phyloP scores from a whole-genome alignment of 2,888 invertebrate genomes.

The Himalopsyche kuldschensis region DNA sequence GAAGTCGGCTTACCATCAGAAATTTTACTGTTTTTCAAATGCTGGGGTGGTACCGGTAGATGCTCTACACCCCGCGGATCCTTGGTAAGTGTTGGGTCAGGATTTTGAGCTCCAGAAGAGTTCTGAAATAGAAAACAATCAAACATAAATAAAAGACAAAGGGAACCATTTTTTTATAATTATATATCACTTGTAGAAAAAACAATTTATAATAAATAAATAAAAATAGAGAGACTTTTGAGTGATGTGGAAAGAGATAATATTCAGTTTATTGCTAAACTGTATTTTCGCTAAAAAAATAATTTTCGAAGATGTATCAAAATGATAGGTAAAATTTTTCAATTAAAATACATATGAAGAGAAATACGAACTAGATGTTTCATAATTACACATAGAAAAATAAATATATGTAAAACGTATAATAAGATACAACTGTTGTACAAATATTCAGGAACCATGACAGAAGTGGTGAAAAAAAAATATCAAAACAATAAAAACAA shows the following conservation, averaged over 20 bases:
- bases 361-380: not conserved
- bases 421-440: not conserved
- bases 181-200: too few relatives aligned
- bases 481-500: not conserved
- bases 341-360: not conserved
- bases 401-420: not conserved
- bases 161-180: too few relatives aligned
- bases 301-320: not conserved
- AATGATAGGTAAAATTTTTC: not conserved
- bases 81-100: slow-evolving; percentile 17
- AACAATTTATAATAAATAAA: not conserved
- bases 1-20: slow-evolving; percentile 32
- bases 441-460: not conserved
- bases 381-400: not conserved
- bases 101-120: slow-evolving; percentile 25
- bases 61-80: slow-evolving; percentile 8
- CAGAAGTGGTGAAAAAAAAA: not conserved
- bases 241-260: too few relatives aligned
- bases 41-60: slow-evolving; percentile 3
- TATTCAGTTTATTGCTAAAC: too few relatives aligned
- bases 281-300: too few relatives aligned
- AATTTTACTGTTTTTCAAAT: slow-evolving; percentile 28
- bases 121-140: slow-evolving; percentile 23
- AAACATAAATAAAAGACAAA: not conserved
- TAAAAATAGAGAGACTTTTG: not conserved